Evolutionary conservation across 2,113 vertebrate species (phyloP).

Genomic region (Oreotrochilus melanogaster): DNA sequence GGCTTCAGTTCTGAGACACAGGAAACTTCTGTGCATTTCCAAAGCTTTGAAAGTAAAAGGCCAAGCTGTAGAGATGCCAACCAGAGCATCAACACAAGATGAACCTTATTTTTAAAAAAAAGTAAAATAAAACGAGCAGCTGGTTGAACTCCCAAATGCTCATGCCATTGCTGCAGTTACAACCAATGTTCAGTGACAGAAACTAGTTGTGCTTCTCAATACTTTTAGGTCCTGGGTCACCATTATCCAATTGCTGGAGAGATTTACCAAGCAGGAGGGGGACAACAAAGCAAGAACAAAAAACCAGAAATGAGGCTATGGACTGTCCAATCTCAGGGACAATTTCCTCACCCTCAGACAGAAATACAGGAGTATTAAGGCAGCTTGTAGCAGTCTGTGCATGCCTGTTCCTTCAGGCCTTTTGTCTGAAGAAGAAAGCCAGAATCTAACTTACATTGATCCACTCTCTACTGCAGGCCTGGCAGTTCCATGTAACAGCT

Average conservation of each 20-base stretch:
- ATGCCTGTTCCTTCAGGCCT: background rate
- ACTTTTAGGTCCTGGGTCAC: background rate
- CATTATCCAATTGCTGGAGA: background rate
- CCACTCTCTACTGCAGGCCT: accelerated
- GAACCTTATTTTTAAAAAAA: background rate
- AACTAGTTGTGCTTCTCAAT: constrained; percentile 23
- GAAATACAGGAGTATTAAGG: background rate
- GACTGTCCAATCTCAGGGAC: background rate
- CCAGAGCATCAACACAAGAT: background rate
- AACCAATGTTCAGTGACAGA: background rate
- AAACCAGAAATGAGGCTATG: background rate
- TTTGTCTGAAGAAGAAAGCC: background rate
- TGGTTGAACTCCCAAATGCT: background rate
- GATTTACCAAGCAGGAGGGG: background rate
- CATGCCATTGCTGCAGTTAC: background rate
- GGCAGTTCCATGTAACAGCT: background rate
- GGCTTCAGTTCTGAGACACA: background rate
- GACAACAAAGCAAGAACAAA: background rate
- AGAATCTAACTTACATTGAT: background rate
- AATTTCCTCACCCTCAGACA: background rate
- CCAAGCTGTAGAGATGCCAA: background rate
- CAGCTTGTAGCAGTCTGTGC: background rate
- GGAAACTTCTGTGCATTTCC: constrained; percentile 7
- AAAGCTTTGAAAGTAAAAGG: background rate
- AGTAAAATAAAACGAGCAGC: background rate